Evolutionary conservation across 2,113 vertebrate genomes (phyloP).

Genomic region (Setophaga coronata): DNA sequence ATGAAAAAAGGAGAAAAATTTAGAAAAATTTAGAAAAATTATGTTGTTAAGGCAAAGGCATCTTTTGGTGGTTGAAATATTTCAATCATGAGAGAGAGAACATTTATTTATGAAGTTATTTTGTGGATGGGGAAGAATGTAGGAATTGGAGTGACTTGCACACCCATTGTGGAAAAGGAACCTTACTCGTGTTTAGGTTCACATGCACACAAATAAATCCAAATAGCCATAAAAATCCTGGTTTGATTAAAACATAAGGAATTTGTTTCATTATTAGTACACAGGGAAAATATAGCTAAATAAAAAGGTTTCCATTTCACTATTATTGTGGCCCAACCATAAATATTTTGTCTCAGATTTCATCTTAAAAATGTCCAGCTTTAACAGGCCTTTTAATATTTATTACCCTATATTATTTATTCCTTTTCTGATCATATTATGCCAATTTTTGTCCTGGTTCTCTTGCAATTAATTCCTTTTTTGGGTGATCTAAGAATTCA

Average conservation of each 20-base stretch:
- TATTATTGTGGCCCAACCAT: background rate
- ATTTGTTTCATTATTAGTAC: background rate
- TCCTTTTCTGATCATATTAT: background rate
- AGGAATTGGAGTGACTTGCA: background rate
- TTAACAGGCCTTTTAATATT: background rate
- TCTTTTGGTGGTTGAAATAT: background rate
- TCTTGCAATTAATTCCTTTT: background rate
- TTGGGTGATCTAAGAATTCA: accelerated
- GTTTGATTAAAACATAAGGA: background rate
- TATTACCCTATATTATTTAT: background rate
- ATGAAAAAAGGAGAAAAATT: too few relatives aligned
- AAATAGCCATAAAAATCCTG: accelerated
- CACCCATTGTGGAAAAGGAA: background rate
- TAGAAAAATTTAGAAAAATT: too few relatives aligned
- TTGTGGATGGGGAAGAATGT: accelerated
- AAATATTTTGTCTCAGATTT: background rate
- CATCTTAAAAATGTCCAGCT: background rate
- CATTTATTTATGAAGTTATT: background rate
- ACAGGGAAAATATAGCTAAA: background rate
- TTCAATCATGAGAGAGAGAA: background rate
- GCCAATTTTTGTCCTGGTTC: background rate
- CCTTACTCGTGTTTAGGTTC: background rate
- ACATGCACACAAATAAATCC: background rate
- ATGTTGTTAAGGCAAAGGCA: background rate
- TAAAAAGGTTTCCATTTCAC: background rate